phyloP scores from a whole-genome alignment of 1,140 invertebrate genomes.

The Rhopalosiphum padi region DNA sequence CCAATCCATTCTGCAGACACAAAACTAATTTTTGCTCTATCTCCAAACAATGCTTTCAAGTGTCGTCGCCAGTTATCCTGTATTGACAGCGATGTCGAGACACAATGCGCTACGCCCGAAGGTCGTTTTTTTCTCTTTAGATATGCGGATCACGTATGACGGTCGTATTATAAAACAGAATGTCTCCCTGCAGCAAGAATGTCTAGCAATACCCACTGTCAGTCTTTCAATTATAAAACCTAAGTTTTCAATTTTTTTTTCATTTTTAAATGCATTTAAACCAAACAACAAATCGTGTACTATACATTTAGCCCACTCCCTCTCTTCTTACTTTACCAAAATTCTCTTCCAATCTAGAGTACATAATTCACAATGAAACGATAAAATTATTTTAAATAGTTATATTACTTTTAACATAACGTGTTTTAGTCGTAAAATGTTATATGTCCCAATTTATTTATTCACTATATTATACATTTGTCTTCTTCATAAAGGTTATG shows the following conservation, averaged over 20 bases:
- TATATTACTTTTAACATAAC: slow-evolving; percentile 11
- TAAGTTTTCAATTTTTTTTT: slow-evolving; percentile 26
- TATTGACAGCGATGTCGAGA: slow-evolving; percentile 14
- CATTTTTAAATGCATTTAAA: not conserved
- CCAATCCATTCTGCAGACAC: not conserved
- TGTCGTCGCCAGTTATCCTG: not conserved
- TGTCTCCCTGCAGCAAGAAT: slow-evolving; percentile 45
- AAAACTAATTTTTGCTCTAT: slow-evolving; percentile 34
- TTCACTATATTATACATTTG: not conserved
- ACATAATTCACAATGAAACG: not conserved
- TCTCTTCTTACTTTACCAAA: not conserved
- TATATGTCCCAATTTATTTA: slow-evolving; percentile 24
- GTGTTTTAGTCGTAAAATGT: slow-evolving; percentile 19
- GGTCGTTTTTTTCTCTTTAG: slow-evolving; percentile 48
- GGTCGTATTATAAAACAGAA: slow-evolving; percentile 53
- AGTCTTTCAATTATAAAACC: slow-evolving; percentile 46
- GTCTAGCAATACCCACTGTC: slow-evolving; percentile 8
- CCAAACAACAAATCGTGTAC: not conserved
- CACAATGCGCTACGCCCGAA: slow-evolving; percentile 53
- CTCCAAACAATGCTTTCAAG: slow-evolving; percentile 17
- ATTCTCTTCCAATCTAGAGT: slow-evolving; percentile 1
- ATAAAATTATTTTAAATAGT: not conserved
- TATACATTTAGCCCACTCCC: not conserved
- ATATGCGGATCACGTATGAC: slow-evolving; percentile 48
- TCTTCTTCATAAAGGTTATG: slow-evolving; percentile 8